Evolutionary conservation across 2,888 invertebrate species (phyloP).

Genomic region (Thecocarcelia acutangulata): DNA sequence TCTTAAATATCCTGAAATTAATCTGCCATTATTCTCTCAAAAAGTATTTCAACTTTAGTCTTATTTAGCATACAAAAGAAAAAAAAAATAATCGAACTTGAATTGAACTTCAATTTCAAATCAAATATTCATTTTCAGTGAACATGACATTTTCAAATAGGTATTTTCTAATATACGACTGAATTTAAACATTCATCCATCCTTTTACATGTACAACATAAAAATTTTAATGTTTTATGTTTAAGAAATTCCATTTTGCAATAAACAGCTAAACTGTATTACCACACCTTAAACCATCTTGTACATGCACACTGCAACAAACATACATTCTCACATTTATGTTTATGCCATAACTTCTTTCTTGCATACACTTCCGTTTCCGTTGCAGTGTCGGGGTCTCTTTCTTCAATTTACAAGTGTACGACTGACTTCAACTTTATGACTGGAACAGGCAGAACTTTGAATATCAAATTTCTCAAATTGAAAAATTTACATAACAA

Average conservation of each 20-base stretch:
- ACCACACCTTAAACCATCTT: constrained; percentile 51
- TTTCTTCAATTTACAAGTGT: constrained; percentile 47
- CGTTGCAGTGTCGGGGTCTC: constrained; percentile 57
- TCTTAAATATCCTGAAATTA: too few relatives aligned
- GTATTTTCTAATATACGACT: background rate
- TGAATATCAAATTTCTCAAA: constrained; percentile 6
- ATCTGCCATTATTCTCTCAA: too few relatives aligned
- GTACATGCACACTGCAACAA: background rate
- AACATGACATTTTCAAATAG: constrained; percentile 11
- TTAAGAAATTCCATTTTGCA: constrained; percentile 51
- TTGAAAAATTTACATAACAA: background rate
- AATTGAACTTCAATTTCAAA: constrained; percentile 2
- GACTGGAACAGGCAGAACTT: background rate
- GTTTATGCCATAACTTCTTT: constrained; percentile 57
- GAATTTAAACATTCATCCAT: constrained; percentile 19
- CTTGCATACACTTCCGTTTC: constrained; percentile 64
- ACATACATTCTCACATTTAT: constrained; percentile 28
- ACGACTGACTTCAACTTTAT: constrained; percentile 10
- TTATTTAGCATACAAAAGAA: background rate
- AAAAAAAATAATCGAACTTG: background rate
- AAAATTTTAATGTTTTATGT: constrained; percentile 52
- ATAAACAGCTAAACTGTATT: constrained; percentile 53
- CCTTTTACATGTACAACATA: constrained; percentile 38
- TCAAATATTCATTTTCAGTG: background rate
- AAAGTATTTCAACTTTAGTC: background rate